Conservation (phyloP, 2,888 invertebrate species). For the Acleris cristana region DNA sequence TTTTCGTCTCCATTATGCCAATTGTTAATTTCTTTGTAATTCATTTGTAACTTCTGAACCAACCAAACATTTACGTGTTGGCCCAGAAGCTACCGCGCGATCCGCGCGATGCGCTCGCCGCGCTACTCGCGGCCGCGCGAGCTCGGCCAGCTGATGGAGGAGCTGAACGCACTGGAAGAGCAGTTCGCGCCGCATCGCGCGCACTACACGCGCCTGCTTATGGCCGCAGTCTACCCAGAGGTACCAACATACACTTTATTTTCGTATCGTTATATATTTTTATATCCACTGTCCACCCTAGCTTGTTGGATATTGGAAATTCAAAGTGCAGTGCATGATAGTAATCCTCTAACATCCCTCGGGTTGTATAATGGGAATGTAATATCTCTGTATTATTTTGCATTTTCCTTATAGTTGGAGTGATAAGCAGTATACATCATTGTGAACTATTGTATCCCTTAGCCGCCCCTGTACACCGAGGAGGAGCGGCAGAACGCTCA, state of each 20-base stretch:
- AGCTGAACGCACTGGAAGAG: slow-evolving; percentile 57
- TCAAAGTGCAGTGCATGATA: too few species aligned
- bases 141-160: slow-evolving; percentile 57
- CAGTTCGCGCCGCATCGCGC: slow-evolving; percentile 59
- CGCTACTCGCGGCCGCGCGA: slow-evolving; percentile 59
- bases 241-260: slow-evolving; percentile 40
- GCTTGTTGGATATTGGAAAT: too few species aligned
- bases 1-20: too few species aligned
- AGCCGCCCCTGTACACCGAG: slow-evolving; percentile 46
- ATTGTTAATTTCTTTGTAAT: too few species aligned
- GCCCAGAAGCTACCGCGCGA: slow-evolving; percentile 48
- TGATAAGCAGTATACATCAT: too few species aligned
- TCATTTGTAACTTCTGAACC: too few species aligned
- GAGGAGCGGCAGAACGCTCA: slow-evolving; percentile 82
- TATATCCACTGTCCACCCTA: too few species aligned
- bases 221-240: slow-evolving; percentile 47
- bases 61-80: background rate
- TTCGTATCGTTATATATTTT: too few species aligned
- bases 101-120: slow-evolving; percentile 49
- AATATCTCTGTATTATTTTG: too few species aligned
- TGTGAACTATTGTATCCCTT: background rate
- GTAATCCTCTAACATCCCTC: too few species aligned
- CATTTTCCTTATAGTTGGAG: too few species aligned
- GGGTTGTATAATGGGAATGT: too few species aligned
- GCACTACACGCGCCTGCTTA: slow-evolving; percentile 52